Percentiles rank a stretch among this genome's conserved stretches.
phyloP scores from a whole-genome alignment of 2,797 vertebrate species.

The Hirundo rustica region DNA sequence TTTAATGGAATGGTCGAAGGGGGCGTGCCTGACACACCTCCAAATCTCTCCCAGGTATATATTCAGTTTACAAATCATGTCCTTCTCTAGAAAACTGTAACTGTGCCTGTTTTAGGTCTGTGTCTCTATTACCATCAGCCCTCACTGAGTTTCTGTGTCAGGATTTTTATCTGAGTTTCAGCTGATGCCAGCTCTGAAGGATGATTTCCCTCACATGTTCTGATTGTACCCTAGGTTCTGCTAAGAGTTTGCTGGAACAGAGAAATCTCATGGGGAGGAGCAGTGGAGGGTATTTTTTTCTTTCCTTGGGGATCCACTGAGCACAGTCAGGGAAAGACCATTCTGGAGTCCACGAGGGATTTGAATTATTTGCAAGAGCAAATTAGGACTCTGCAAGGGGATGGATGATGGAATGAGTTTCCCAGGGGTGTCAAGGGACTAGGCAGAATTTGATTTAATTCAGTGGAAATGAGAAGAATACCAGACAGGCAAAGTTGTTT shows the following conservation, averaged over 20 bases:
- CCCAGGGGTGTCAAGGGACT: not conserved
- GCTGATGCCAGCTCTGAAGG: not conserved
- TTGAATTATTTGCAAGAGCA: not conserved
- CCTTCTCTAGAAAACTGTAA: not conserved
- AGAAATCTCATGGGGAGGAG: not conserved
- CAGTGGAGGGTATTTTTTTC: not conserved
- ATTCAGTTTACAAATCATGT: not conserved
- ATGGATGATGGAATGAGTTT: not conserved
- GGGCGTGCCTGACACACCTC: not conserved
- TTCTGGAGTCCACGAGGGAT: accelerated
- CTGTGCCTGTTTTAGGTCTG: not conserved
- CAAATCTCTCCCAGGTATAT: not conserved
- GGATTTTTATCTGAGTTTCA: not conserved
- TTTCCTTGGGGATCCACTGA: not conserved
- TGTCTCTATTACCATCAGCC: not conserved
- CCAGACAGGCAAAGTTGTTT: not conserved
- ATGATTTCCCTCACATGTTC: not conserved
- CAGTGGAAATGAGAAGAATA: not conserved
- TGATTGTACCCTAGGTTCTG: not conserved
- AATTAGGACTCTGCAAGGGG: not conserved
- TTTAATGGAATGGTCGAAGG: not conserved
- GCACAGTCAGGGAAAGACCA: not conserved
- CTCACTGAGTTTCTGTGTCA: not conserved
- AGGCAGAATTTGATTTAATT: not conserved
- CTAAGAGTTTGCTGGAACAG: not conserved